Conservation (phyloP, 1,140 invertebrate species). For the Solen grandis region DNA sequence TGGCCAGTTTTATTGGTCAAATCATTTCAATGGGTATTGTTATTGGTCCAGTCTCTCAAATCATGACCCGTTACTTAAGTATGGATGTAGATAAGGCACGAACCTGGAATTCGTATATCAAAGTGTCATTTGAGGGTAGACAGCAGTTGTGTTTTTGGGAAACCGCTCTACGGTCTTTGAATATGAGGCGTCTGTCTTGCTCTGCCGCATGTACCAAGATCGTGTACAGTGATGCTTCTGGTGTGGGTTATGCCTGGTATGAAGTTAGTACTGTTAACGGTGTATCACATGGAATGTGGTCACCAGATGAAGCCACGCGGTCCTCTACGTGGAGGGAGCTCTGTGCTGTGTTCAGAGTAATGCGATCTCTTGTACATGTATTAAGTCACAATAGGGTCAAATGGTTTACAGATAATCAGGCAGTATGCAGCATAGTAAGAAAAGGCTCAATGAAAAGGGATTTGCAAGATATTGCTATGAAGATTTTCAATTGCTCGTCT, state of each 20-base stretch:
- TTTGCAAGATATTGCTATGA: constrained; percentile 24
- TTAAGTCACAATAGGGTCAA: constrained; percentile 6
- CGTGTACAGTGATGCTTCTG: constrained; percentile 23
- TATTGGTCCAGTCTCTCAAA: constrained; percentile 21
- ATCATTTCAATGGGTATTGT: constrained; percentile 28
- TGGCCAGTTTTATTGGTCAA: constrained; percentile 21
- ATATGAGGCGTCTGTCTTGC: background rate
- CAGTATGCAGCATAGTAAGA: constrained; percentile 12
- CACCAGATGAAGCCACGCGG: background rate
- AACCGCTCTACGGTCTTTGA: background rate
- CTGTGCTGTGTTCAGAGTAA: background rate
- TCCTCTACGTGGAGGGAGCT: constrained; percentile 19
- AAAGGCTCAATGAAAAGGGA: constrained; percentile 8
- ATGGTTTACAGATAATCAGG: constrained; percentile 20
- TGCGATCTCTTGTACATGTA: background rate
- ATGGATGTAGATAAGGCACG: constrained; percentile 16
- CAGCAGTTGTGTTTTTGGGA: constrained; percentile 13
- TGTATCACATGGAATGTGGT: constrained; percentile 21
- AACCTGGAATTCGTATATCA: constrained; percentile 33
- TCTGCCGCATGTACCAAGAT: constrained; percentile 1
- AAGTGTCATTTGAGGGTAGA: background rate
- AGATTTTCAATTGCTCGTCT: constrained; percentile 18
- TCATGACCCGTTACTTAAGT: constrained; percentile 12
- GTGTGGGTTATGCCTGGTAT: constrained; percentile 13
- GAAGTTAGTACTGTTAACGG: constrained; percentile 24